Evolutionary conservation across 2,888 invertebrate species (phyloP).

Genomic region (Meandrusa payeni): DNA sequence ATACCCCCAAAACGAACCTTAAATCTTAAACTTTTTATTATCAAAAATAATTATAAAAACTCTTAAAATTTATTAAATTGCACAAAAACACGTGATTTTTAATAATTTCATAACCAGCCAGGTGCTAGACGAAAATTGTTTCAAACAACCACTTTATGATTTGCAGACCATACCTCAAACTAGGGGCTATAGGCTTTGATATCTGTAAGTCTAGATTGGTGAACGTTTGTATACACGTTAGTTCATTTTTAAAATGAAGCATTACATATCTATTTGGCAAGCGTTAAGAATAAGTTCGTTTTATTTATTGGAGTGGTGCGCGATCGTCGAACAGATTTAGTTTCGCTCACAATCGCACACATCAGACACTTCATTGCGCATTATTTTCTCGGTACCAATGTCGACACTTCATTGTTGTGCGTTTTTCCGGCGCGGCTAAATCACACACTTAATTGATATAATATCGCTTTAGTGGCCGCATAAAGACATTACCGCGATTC

Average conservation of each 20-base stretch:
- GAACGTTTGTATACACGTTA: too few species aligned
- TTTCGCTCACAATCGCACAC: constrained; percentile 47
- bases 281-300: constrained; percentile 26
- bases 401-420: constrained; percentile 72
- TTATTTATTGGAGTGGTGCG: constrained; percentile 35
- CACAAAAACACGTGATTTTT: too few species aligned
- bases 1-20: too few species aligned
- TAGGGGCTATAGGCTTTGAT: too few species aligned
- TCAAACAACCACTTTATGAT: too few species aligned
- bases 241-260: constrained; percentile 18
- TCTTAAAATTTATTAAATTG: too few species aligned
- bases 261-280: constrained; percentile 27
- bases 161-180: too few species aligned
- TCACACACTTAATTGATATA: constrained; percentile 73
- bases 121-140: too few species aligned
- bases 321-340: constrained; percentile 35
- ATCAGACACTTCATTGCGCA: constrained; percentile 64
- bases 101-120: too few species aligned
- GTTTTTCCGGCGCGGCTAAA: constrained; percentile 68
- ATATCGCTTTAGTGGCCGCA: constrained; percentile 69
- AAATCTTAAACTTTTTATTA: too few species aligned
- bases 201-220: too few species aligned
- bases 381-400: constrained; percentile 62
- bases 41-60: too few species aligned
- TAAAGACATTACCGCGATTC: constrained; percentile 62